These are phyloP conservation scores for silkworm (Bombyx mori) DNA, from an alignment of 1,140 invertebrate genomes.

Conservation along the genomic window ASM3026992v2 NC_085111.1:18606501-18607000, in stretches of 20 bases:
- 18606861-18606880: background rate
- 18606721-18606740: conserved; percentile 7
- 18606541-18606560: conserved; percentile 85
- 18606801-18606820: background rate
- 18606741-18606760: background rate
- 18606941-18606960: too few relatives aligned
- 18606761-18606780: background rate
- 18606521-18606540: conserved; percentile 93
- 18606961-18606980: too few relatives aligned
- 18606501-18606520: conserved; percentile 72
- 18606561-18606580: conserved; percentile 82
- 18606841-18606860: too few relatives aligned
- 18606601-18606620: conserved; percentile 71
- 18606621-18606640: conserved; percentile 69
- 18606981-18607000: too few relatives aligned
- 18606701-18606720: conserved; percentile 41
- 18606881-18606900: conserved; percentile 26
- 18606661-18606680: conserved; percentile 40
- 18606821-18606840: too few relatives aligned
- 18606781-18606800: conserved; percentile 2
- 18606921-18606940: conserved; percentile 33
- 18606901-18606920: conserved; percentile 63
- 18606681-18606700: conserved; percentile 57
- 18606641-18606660: conserved; percentile 62
- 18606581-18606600: conserved; percentile 69